phyloP scores from a whole-genome alignment of 1,140 invertebrate species.

The Anastatus disparis region DNA sequence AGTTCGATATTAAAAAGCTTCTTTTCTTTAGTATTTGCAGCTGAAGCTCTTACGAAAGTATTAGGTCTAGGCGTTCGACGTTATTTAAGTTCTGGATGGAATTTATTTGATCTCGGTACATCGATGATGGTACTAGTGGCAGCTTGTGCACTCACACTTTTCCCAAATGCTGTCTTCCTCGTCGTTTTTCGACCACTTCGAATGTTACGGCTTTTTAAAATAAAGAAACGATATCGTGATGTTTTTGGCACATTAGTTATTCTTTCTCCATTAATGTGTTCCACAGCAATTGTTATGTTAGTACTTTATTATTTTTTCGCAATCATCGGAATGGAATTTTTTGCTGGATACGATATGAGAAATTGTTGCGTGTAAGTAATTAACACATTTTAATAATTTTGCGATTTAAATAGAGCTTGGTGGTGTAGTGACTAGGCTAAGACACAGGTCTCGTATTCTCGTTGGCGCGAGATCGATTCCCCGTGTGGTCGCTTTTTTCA shows the following conservation, averaged over 20 bases:
- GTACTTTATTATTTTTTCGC: slow-evolving; percentile 92
- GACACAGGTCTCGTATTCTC: too few relatives aligned
- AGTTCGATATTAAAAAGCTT: too few relatives aligned
- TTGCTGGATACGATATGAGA: slow-evolving; percentile 78
- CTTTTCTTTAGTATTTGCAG: slow-evolving; percentile 75
- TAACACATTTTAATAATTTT: slow-evolving; percentile 18
- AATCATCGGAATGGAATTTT: slow-evolving; percentile 91
- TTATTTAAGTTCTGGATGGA: slow-evolving; percentile 88
- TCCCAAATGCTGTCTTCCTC: slow-evolving; percentile 77
- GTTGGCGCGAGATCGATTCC: too few relatives aligned
- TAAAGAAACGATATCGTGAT: slow-evolving; percentile 88
- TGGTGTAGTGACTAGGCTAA: too few relatives aligned
- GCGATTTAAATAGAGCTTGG: too few relatives aligned
- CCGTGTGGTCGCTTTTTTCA: too few relatives aligned
- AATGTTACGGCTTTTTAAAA: slow-evolving; percentile 78
- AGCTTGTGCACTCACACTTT: slow-evolving; percentile 73
- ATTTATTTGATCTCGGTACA: slow-evolving; percentile 84
- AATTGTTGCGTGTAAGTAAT: slow-evolving; percentile 86
- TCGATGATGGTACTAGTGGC: slow-evolving; percentile 77
- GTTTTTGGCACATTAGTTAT: slow-evolving; percentile 90
- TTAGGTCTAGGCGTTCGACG: slow-evolving; percentile 76
- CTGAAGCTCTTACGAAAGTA: slow-evolving; percentile 81
- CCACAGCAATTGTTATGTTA: slow-evolving; percentile 83
- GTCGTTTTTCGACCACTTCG: slow-evolving; percentile 79
- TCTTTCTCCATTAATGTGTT: slow-evolving; percentile 80